Evolutionary conservation across 23 tunicate genomes (phyloP), one percentile per base, ranked within the genome.

Genomic region (Halocynthia roretzi): DNA sequence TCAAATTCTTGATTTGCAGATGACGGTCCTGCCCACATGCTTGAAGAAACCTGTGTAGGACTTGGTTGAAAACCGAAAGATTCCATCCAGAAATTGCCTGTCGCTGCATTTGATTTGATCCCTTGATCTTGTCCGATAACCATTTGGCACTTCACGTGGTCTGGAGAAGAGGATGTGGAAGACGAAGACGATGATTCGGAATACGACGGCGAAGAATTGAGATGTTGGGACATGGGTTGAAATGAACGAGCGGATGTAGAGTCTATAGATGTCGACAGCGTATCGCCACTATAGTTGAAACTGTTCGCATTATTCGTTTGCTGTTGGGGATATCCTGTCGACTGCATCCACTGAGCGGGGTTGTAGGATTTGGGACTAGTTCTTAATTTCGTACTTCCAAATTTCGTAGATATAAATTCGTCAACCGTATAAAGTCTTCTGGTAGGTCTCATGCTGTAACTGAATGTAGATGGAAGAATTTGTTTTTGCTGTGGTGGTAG

Each of bases 321-420:
- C 44, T 31, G 44, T 31, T 31, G 44, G 44, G 44, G 44, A 31
- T 31, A 31, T 31, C 44, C 44, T 31, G 44, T 4, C 44, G 44
- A 31, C 44, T 18, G 71, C 55, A 70, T 70, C 55, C 75, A 49
- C 50, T 49, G 75, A 49, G 50, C 5, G 53, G 54, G 55, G 48
- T 53, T 9, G 11, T n/a, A 49, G 53, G 49, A 44, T 21, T 54
- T 49, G 0, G 75, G 21, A 23, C 50, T 51, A 19, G 55, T 54
- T 74, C 56, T 52, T 48, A 74, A 17, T 74, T 74, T 74, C 11
- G 78, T 74, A 54, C 78, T 74, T 56, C 78, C 78, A 5, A 74
- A 74, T 74, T 74, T 74, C 17, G 78, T 74, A 21, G 64, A 74
- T 17, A 64, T 64, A 53, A 74, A 74, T 74, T 74, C 78, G 40